Percentiles rank a stretch among this genome's conserved stretches.
Evolutionary conservation across 2,888 invertebrate species (phyloP).

Genomic region (Stegana nigrithorax): DNA sequence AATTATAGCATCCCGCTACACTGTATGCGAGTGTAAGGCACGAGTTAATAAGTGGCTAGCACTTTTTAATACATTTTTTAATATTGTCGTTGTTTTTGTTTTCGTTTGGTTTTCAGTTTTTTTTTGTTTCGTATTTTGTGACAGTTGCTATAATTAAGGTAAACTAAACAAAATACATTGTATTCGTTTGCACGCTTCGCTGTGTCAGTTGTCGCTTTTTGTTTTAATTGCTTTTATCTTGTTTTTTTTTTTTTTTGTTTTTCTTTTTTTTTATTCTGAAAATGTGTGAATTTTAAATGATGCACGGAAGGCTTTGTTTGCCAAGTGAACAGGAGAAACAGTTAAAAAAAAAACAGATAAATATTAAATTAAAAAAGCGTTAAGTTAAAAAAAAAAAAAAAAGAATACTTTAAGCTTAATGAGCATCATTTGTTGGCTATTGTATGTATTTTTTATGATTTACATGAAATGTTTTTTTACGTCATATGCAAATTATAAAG

Average conservation of each 20-base stretch:
- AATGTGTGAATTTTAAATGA: background rate
- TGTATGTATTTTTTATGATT: background rate
- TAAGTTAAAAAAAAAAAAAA: background rate
- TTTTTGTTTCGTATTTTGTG: background rate
- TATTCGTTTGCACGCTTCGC: no score
- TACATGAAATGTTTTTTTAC: background rate
- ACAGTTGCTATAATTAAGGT: slow-evolving; percentile 3
- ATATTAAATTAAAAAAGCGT: background rate
- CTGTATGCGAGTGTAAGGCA: no score
- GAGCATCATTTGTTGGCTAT: slow-evolving; percentile 7
- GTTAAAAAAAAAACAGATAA: background rate
- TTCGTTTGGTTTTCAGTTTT: background rate
- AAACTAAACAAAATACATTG: no score
- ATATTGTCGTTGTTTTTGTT: background rate
- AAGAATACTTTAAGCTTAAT: background rate
- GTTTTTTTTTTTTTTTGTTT: background rate
- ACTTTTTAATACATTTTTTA: no score
- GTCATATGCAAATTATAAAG: slow-evolving; percentile 9
- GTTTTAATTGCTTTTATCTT: background rate
- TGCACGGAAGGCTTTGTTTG: background rate
- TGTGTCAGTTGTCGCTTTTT: background rate
- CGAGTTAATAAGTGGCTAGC: background rate
- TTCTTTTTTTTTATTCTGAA: background rate
- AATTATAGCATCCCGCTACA: background rate
- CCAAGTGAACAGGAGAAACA: background rate